These are phyloP conservation scores for Agonopterix heracliana DNA, from an alignment of 2,888 invertebrate genomes.

Conservation along the genomic window DNA sequence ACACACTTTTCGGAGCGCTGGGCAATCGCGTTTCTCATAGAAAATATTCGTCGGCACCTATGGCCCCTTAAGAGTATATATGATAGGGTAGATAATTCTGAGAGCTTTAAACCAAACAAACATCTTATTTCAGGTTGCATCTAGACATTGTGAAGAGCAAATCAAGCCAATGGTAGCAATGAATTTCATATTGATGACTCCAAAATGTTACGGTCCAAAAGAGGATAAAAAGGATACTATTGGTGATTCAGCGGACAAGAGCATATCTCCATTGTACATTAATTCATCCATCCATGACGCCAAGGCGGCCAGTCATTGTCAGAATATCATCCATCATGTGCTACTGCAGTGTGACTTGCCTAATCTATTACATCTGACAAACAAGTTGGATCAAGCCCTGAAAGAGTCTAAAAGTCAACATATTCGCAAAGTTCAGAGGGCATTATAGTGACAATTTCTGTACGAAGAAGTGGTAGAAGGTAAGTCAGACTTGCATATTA, in stretches of 20 bases:
- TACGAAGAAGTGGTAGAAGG: no score
- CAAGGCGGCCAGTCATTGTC: slow-evolving; percentile 61
- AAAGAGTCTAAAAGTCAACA: slow-evolving; percentile 77
- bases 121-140: slow-evolving; percentile 42
- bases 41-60: no score
- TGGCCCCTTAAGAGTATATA: no score
- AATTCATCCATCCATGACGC: slow-evolving; percentile 50
- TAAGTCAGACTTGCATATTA: no score
- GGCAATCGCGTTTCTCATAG: no score
- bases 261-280: slow-evolving; percentile 25
- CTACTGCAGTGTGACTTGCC: slow-evolving; percentile 72
- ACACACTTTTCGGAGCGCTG: no score
- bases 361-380: slow-evolving; percentile 71
- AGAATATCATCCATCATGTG: slow-evolving; percentile 52
- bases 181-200: slow-evolving; percentile 52
- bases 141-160: slow-evolving; percentile 38
- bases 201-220: slow-evolving; percentile 46
- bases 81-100: no score
- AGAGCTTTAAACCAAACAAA: no score
- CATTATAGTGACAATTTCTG: slow-evolving; percentile 32
- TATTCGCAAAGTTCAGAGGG: slow-evolving; percentile 70
- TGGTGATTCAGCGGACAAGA: slow-evolving; percentile 12
- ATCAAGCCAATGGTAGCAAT: slow-evolving; percentile 55
- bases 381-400: slow-evolving; percentile 72
- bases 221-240: slow-evolving; percentile 17